These are phyloP conservation scores for Eclectus roratus DNA, from an alignment of 2,113 vertebrate species.

Conservation along the genomic window DNA sequence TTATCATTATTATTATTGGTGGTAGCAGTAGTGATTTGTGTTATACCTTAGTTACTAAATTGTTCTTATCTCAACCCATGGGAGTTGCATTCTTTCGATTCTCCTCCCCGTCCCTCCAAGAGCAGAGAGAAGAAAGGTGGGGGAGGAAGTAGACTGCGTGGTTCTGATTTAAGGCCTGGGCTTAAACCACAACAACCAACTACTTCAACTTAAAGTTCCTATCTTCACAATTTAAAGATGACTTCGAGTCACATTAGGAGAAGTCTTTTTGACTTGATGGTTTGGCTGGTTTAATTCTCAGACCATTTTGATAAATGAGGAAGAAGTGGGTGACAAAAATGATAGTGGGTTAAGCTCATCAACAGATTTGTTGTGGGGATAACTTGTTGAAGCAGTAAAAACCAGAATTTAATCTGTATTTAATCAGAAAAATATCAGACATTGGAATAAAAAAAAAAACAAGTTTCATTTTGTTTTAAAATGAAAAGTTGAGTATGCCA, in stretches of 20 bases:
- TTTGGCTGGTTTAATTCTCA: not conserved
- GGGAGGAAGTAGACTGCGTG: no score
- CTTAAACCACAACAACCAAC: no score
- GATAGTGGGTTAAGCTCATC: not conserved
- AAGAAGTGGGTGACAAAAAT: not conserved
- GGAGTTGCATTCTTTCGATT: no score
- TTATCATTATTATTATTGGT: no score
- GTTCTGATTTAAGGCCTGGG: no score
- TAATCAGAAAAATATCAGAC: not conserved
- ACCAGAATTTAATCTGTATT: not conserved
- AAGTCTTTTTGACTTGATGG: not conserved
- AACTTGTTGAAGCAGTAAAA: not conserved
- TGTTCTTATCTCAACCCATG: no score
- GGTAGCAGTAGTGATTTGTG: no score
- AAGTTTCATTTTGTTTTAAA: not conserved
- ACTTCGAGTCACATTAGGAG: not conserved
- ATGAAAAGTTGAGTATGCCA: not conserved
- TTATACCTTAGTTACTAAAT: no score
- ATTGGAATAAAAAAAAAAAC: not conserved
- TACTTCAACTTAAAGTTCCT: not conserved
- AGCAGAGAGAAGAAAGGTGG: no score
- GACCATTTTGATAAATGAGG: not conserved
- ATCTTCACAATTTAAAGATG: not conserved
- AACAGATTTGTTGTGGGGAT: not conserved
- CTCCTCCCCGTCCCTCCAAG: no score